These are phyloP conservation scores for Percopsis omiscomaycus DNA, from an alignment of 2,797 vertebrate genomes.

Conservation along the genomic window DNA sequence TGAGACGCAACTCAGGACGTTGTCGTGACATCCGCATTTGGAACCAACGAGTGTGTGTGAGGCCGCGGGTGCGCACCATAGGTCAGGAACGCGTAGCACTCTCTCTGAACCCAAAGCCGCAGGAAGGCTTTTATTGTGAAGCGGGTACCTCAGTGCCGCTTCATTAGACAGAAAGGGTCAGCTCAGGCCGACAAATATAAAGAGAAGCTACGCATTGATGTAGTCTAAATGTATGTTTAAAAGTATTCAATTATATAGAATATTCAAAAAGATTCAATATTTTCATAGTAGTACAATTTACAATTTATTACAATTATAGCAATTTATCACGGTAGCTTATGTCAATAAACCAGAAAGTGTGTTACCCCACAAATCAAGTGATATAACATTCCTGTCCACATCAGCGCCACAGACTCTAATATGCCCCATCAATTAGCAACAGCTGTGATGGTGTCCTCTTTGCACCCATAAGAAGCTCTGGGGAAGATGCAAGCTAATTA, in stretches of 20 bases:
- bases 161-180: slow-evolving; percentile 13
- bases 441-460: slow-evolving; percentile 6
- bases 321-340: too few species aligned
- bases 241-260: too few species aligned
- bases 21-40: slow-evolving; percentile 43
- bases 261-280: too few species aligned
- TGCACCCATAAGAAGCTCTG: slow-evolving; percentile 1
- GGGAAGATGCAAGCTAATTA: slow-evolving; percentile 12
- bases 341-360: too few species aligned
- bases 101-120: slow-evolving; percentile 39
- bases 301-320: too few species aligned
- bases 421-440: background rate
- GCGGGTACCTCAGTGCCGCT: slow-evolving; percentile 19
- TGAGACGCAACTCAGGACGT: slow-evolving; percentile 34
- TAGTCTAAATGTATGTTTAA: background rate
- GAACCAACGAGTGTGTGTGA: slow-evolving; percentile 17
- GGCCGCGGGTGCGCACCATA: slow-evolving; percentile 18
- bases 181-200: background rate
- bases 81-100: slow-evolving; percentile 17
- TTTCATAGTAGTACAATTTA: too few species aligned
- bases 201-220: slow-evolving; percentile 3
- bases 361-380: too few species aligned
- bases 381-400: background rate
- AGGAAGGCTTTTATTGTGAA: slow-evolving; percentile 30
- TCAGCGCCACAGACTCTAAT: background rate